Evolutionary conservation across 2,113 vertebrate species (phyloP).

Genomic region (Lutjanus erythropterus): DNA sequence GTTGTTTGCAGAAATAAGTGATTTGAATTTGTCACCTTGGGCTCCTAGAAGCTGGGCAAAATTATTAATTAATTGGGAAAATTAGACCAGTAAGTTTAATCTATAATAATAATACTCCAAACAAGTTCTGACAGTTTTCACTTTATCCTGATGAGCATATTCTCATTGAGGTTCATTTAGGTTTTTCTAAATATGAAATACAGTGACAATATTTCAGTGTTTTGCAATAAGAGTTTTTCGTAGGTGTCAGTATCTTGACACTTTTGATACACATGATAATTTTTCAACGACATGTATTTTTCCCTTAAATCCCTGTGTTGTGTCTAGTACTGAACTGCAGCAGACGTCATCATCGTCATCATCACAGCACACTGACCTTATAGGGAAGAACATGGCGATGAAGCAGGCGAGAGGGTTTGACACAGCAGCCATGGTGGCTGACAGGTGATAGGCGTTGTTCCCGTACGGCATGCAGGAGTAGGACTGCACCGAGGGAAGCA

Average conservation of each 20-base stretch:
- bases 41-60: too few species aligned
- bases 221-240: too few species aligned
- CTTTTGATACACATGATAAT: too few species aligned
- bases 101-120: too few species aligned
- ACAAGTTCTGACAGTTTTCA: too few species aligned
- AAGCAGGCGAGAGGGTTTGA: constrained; percentile 89
- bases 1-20: background rate
- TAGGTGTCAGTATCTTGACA: too few species aligned
- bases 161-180: background rate
- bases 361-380: constrained; percentile 75
- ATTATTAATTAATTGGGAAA: too few species aligned
- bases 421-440: constrained; percentile 83
- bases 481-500: constrained; percentile 88
- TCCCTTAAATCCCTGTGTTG: too few species aligned
- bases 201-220: background rate
- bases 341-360: background rate
- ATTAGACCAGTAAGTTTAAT: too few species aligned
- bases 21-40: background rate
- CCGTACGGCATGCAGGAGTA: constrained; percentile 90
- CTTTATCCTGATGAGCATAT: too few species aligned
- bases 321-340: background rate
- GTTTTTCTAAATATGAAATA: background rate
- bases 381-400: constrained; percentile 83
- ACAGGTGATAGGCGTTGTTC: constrained; percentile 84
- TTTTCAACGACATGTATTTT: too few species aligned